These are phyloP conservation scores for Epinephelus cyanopodus DNA, from an alignment of 2,113 vertebrate species.

Conservation along the genomic window DNA sequence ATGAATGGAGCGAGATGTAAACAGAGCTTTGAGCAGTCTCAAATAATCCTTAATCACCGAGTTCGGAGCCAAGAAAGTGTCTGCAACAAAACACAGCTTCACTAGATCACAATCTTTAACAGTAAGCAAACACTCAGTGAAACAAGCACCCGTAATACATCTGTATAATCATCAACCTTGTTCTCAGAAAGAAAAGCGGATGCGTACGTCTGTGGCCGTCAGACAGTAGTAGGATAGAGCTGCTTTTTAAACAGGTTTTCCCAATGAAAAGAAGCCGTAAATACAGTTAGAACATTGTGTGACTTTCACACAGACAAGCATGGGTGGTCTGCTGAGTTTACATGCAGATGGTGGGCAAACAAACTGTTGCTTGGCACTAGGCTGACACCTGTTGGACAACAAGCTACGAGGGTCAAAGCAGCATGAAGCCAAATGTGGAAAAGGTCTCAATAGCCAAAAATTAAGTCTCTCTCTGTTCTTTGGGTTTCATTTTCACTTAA, in stretches of 20 bases:
- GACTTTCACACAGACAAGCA: slow-evolving; percentile 63
- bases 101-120: slow-evolving; percentile 3
- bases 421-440: neutral
- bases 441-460: neutral
- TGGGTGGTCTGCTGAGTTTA: slow-evolving; percentile 72
- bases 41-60: slow-evolving; percentile 31
- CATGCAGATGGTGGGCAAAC: slow-evolving; percentile 36
- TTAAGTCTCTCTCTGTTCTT: neutral
- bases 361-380: slow-evolving; percentile 48
- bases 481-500: neutral
- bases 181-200: neutral
- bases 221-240: neutral
- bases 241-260: slow-evolving; percentile 12
- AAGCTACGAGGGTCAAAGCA: neutral
- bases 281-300: slow-evolving; percentile 75
- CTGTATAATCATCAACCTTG: neutral
- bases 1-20: slow-evolving; percentile 35
- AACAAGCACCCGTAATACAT: neutral
- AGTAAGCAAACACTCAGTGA: neutral
- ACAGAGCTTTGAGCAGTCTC: slow-evolving; percentile 13
- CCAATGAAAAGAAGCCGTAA: slow-evolving; percentile 48
- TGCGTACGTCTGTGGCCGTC: neutral
- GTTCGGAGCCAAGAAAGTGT: slow-evolving; percentile 25
- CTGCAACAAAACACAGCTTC: neutral
- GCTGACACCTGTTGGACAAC: slow-evolving; percentile 81